Base-by-base conservation (phyloP, 2,888 invertebrate genomes). In the Seira musarum region DNA sequence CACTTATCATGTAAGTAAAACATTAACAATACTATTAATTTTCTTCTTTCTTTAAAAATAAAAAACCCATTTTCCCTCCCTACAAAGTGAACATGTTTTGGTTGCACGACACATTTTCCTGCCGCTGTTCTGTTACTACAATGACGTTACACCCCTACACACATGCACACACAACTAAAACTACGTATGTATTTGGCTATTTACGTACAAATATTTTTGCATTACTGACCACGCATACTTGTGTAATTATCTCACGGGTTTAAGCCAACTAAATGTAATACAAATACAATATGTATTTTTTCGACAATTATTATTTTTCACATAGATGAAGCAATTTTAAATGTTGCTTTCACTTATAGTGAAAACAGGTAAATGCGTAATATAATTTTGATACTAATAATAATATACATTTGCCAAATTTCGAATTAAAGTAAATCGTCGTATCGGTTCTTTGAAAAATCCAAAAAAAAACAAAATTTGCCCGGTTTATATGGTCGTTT, bases 1-100 rank as follows among this genome's bases (percentile, higher is more conserved):
- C 68, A 68, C 30, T 49, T 21, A 68, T 6, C 19, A 49, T 25
- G 21, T 68, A 25, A 53, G 13, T 6, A 68, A 68, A 68, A 53
- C 22, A 68, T 49, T 49, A 49, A 49, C 17, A 49, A n/a, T 49
- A 49, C 17, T 49, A 49, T n/a, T 49, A 49, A 49, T 49, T 30
- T 30, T 8, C 30, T 8, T 49, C 15, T 49, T 49, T 49, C 49
- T 49, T 49, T 49, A 49, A 49, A 49, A 49, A 49, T 49, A 49
- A 49, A 49, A 49, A 49, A 49, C 49, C 49, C 15, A 13, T 49
- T 49, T 49, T 49, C 49, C 49, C 17, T n/a, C 15, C 3, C 49
- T 49, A 49, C 49, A 49, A 49, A 8, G 49, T 13, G 49, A 49
- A 49, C 49, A 49, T 49, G 49, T n/a, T 49, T 15, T n/a, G 13